Conservation (phyloP, 2,797 vertebrate genomes). For the Gallinago stenura region DNA sequence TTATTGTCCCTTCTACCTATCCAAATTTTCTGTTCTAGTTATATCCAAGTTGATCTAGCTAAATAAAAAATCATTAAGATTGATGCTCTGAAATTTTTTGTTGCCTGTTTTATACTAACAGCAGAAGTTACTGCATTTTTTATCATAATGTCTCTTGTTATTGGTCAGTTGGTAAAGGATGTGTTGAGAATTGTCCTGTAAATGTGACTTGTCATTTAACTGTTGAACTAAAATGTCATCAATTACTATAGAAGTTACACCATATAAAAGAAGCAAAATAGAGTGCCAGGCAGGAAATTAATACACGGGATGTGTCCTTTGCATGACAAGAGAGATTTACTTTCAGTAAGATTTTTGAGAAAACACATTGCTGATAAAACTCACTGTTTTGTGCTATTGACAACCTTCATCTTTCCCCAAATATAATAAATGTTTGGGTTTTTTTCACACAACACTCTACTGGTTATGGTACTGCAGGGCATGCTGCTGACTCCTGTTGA, state of each 20-base stretch:
- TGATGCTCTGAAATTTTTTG: not conserved
- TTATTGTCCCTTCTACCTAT: not conserved
- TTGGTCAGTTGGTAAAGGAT: not conserved
- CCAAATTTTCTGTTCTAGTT: not conserved
- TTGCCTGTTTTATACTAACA: not conserved
- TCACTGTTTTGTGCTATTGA: not conserved
- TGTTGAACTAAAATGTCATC: not conserved
- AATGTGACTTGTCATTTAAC: not conserved
- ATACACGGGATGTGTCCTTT: not conserved
- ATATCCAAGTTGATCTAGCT: not conserved
- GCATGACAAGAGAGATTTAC: not conserved
- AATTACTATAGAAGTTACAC: not conserved
- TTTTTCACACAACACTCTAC: not conserved
- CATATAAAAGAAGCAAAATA: not conserved
- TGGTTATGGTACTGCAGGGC: not conserved
- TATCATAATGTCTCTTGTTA: not conserved
- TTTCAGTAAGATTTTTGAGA: not conserved
- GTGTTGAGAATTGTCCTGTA: not conserved
- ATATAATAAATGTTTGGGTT: not conserved
- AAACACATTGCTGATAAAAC: not conserved
- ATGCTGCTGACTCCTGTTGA: not conserved
- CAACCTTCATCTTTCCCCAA: not conserved
- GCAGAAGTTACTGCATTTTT: not conserved
- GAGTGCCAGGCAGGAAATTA: not conserved
- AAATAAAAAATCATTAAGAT: not conserved